Evolutionary conservation across 2,113 vertebrate species (phyloP).

Genomic region (Etheostoma spectabile): DNA sequence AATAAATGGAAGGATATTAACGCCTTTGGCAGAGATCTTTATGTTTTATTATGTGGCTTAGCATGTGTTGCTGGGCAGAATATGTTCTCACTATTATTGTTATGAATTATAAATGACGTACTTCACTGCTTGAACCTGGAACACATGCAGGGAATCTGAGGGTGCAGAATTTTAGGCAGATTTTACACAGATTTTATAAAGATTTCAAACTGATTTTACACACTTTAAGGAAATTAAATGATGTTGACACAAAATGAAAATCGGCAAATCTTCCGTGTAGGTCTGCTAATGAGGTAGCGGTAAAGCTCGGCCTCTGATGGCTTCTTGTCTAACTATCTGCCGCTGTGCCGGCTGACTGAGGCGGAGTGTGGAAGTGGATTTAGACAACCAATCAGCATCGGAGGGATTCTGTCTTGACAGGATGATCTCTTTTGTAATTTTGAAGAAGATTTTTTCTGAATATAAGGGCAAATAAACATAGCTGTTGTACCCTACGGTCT

Average conservation of each 20-base stretch:
- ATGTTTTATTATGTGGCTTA: slow-evolving; percentile 8
- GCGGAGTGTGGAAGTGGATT: slow-evolving; percentile 2
- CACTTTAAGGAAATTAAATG: too few species aligned
- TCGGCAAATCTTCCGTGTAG: too few species aligned
- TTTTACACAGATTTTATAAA: too few species aligned
- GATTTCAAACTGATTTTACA: too few species aligned
- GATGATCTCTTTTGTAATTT: slow-evolving; percentile 25
- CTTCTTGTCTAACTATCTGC: slow-evolving; percentile 18
- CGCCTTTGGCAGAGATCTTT: not conserved
- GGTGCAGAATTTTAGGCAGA: too few species aligned
- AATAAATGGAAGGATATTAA: not conserved
- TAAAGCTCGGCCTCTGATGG: slow-evolving; percentile 14
- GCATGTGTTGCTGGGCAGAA: slow-evolving; percentile 27
- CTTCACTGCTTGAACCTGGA: slow-evolving; percentile 1
- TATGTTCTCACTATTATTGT: slow-evolving; percentile 18
- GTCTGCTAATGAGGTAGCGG: slow-evolving; percentile 18
- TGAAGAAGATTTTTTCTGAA: slow-evolving; percentile 36
- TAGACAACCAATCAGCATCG: slow-evolving; percentile 32
- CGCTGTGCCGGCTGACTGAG: slow-evolving; percentile 5
- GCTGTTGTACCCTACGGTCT: slow-evolving; percentile 26
- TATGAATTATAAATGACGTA: slow-evolving; percentile 31
- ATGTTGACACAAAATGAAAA: too few species aligned
- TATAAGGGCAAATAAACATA: slow-evolving; percentile 35
- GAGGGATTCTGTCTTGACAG: slow-evolving; percentile 18
- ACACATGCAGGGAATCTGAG: too few species aligned